Conservation (phyloP, 2,113 vertebrate genomes). For the Parus major region DNA sequence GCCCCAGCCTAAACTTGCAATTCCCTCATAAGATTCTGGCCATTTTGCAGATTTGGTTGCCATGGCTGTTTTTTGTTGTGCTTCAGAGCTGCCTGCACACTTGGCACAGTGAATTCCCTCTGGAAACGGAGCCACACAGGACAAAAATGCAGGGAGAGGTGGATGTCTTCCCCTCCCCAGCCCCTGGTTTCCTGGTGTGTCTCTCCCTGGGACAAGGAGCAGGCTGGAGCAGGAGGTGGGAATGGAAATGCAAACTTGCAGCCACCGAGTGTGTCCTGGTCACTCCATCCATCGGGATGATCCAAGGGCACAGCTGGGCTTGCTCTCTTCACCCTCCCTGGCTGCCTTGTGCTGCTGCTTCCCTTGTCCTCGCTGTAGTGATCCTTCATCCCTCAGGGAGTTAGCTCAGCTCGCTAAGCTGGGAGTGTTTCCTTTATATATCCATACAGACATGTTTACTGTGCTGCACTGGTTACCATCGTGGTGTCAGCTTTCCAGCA, state of each 20-base stretch:
- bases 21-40: background rate
- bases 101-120: background rate
- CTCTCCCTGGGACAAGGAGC: background rate
- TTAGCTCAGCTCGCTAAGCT: background rate
- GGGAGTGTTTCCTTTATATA: background rate
- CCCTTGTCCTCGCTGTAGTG: background rate
- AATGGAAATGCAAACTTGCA: background rate
- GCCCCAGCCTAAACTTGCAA: background rate
- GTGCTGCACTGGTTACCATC: background rate
- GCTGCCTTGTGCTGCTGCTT: background rate
- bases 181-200: background rate
- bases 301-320: background rate
- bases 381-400: background rate
- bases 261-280: accelerated
- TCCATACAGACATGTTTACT: background rate
- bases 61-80: background rate
- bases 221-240: background rate
- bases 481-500: background rate
- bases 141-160: background rate
- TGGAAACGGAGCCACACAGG: background rate
- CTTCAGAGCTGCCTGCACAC: background rate
- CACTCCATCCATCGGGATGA: accelerated
- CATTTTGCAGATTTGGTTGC: background rate
- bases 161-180: background rate
- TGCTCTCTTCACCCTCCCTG: background rate